A percentile compares a stretch with the other conserved stretches of the same genome.
These are phyloP conservation scores for Synergus itoensis DNA, from an alignment of 2,888 invertebrate species.

Conservation along the genomic window DNA sequence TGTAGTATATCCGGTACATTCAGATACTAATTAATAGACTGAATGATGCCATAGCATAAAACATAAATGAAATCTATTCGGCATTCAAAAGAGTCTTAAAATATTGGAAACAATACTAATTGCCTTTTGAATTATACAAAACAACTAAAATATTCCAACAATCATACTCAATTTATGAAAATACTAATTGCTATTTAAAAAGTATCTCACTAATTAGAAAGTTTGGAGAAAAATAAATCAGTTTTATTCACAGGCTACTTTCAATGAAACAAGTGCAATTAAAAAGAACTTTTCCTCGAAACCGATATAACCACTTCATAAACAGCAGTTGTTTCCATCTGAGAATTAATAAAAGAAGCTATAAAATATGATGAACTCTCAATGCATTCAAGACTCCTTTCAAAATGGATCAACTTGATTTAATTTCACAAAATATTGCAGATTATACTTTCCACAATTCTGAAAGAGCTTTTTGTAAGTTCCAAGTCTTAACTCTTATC, in stretches of 20 bases:
- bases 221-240: slow-evolving; percentile 4
- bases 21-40: too few relatives aligned
- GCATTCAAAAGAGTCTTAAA: too few relatives aligned
- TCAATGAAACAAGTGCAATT: slow-evolving; percentile 24
- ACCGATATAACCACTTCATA: not conserved
- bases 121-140: not conserved
- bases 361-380: slow-evolving; percentile 6
- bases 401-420: not conserved
- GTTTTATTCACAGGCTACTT: not conserved
- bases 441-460: not conserved
- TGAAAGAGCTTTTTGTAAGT: not conserved
- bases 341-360: not conserved
- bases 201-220: not conserved
- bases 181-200: slow-evolving; percentile 1
- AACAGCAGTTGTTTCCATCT: not conserved
- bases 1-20: slow-evolving; percentile 11
- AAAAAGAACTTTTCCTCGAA: slow-evolving; percentile 21
- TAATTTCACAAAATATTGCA: slow-evolving; percentile 20
- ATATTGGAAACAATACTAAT: not conserved
- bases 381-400: not conserved
- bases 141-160: too few relatives aligned
- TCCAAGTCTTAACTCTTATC: not conserved
- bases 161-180: not conserved
- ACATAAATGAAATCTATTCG: too few relatives aligned
- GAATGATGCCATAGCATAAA: too few relatives aligned